Percentiles rank a stretch among this genome's conserved stretches.
Evolutionary conservation across 2,888 invertebrate species (phyloP).

Genomic region (Chloroclysta siterata): DNA sequence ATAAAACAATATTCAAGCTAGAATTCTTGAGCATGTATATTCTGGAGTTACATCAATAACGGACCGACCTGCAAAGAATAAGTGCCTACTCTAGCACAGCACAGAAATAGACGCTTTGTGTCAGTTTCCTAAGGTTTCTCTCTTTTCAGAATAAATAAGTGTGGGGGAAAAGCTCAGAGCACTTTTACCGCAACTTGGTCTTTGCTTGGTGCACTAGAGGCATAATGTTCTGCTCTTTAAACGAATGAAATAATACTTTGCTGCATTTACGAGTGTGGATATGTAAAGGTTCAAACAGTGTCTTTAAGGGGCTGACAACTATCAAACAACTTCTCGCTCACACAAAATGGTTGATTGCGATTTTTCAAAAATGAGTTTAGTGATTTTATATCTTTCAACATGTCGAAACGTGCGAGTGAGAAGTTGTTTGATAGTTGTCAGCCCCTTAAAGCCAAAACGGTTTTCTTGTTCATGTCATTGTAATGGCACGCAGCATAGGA

Average conservation of each 20-base stretch:
- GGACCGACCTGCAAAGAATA: background rate
- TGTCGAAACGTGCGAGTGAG: too few relatives aligned
- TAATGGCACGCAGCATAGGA: too few relatives aligned
- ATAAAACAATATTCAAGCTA: background rate
- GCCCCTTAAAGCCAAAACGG: background rate
- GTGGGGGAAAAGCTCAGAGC: constrained; percentile 2
- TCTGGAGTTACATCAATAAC: constrained; percentile 4
- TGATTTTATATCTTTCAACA: too few relatives aligned
- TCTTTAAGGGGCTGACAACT: too few relatives aligned
- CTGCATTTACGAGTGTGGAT: background rate
- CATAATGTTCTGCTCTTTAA: background rate
- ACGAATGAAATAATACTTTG: background rate
- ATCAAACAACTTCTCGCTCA: too few relatives aligned
- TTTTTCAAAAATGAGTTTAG: too few relatives aligned
- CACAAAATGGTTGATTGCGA: too few relatives aligned
- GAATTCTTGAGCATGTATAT: background rate
- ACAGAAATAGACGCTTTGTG: constrained; percentile 15
- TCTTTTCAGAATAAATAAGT: constrained; percentile 9
- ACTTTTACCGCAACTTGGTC: constrained; percentile 11
- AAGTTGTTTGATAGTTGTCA: too few relatives aligned
- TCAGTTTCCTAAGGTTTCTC: constrained; percentile 9
- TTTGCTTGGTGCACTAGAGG: constrained; percentile 2
- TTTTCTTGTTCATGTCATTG: too few relatives aligned
- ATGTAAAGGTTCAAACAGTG: background rate
- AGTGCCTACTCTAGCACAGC: constrained; percentile 1